Evolutionary conservation across 2,113 vertebrate genomes (phyloP).

Genomic region (Dipodomys stephensi): DNA sequence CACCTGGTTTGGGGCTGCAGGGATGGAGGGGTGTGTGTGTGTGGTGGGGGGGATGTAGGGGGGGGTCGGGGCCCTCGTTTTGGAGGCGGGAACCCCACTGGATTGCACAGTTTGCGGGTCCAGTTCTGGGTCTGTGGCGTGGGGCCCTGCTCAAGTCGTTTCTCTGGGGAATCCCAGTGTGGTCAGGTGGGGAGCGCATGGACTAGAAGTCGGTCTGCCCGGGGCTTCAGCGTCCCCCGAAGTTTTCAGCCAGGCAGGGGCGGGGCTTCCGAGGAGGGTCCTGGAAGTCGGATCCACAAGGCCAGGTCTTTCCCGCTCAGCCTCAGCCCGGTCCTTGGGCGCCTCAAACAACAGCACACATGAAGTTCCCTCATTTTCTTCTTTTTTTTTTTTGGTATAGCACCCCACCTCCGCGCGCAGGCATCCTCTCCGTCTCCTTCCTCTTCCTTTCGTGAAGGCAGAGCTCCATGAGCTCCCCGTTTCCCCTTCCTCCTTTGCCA

Average conservation of each 20-base stretch:
- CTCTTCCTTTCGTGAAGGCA: constrained; percentile 64
- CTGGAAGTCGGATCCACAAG: not conserved
- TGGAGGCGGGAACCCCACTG: not conserved
- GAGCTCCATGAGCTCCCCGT: constrained; percentile 45
- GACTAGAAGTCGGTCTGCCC: not conserved
- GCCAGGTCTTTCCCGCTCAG: not conserved
- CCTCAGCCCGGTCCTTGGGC: not conserved
- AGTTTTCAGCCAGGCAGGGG: constrained; percentile 14
- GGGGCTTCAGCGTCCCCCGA: not conserved
- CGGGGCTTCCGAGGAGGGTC: not conserved
- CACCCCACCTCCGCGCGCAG: not conserved
- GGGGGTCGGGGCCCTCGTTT: no score
- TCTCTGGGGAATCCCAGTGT: not conserved
- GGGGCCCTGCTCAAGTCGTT: not conserved
- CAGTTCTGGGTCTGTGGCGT: not conserved
- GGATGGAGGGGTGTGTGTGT: not conserved
- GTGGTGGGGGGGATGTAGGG: no score
- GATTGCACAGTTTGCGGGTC: not conserved
- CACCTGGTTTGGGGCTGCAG: not conserved
- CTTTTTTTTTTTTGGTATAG: no score
- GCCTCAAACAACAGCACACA: not conserved
- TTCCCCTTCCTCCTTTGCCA: constrained; percentile 43
- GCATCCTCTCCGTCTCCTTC: constrained; percentile 65
- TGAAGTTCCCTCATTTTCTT: not conserved
- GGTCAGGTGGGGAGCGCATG: not conserved